Conservation (phyloP, 37 sponge, comb jelly and placozoan species). For the Oscarella lobularis region DNA sequence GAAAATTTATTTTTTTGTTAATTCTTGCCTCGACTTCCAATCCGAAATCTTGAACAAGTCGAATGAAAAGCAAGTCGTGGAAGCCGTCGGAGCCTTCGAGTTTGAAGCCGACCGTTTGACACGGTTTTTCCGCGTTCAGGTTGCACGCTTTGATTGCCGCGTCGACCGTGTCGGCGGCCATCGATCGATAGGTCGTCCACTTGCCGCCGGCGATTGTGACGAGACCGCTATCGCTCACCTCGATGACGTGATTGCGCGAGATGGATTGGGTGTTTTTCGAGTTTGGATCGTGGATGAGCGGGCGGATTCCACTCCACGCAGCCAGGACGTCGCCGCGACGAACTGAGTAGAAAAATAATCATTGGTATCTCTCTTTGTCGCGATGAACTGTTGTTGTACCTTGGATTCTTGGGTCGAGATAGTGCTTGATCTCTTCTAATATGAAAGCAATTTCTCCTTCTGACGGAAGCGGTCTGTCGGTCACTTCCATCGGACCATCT, state of each 20-base stretch:
- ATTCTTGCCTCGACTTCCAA: constrained; percentile 84
- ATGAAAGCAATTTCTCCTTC: constrained; percentile 93
- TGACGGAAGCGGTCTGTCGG: constrained; percentile 59
- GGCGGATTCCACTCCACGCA: constrained; percentile 97
- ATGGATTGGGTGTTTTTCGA: constrained; percentile 87
- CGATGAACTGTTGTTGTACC: too few relatives aligned
- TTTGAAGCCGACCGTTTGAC: constrained; percentile 54
- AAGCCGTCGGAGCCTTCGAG: constrained; percentile 87
- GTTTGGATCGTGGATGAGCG: constrained; percentile 79
- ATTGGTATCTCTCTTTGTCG: neutral
- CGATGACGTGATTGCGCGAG: constrained; percentile 93
- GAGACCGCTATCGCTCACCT: constrained; percentile 66
- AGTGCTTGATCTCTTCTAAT: constrained; percentile 76
- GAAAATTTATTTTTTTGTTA: too few relatives aligned
- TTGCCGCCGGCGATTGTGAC: constrained; percentile 99
- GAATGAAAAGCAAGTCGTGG: constrained; percentile 73
- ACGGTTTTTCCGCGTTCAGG: constrained; percentile 24
- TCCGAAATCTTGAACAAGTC: constrained; percentile 88
- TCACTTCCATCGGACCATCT: constrained; percentile 72
- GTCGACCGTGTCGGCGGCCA: constrained; percentile 89
- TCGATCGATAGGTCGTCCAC: constrained; percentile 97
- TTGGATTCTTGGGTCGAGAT: constrained; percentile 67
- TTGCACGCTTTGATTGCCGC: constrained; percentile 32
- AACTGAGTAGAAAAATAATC: constrained; percentile 20
- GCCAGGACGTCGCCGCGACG: constrained; percentile 95